A percentile compares a stretch with the other conserved stretches of the same genome.
Evolutionary conservation across 1,140 invertebrate genomes (phyloP).

Genomic region (Heliothis subflexa): DNA sequence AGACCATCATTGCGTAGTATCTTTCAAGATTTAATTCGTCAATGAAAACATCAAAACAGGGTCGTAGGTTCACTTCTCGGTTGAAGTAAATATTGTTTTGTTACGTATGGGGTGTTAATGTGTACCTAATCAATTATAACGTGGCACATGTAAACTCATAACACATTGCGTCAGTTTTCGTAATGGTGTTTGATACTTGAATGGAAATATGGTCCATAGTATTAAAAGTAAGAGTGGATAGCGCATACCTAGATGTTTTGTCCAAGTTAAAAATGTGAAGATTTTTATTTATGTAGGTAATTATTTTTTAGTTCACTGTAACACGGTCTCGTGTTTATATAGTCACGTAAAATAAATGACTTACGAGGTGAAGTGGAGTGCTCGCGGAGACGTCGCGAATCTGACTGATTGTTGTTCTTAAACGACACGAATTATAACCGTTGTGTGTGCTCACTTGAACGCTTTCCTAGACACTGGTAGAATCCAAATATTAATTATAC

Average conservation of each 20-base stretch:
- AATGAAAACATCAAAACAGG: too few species aligned
- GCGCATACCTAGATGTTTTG: too few species aligned
- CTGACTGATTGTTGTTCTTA: conserved; percentile 1
- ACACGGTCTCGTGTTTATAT: background rate
- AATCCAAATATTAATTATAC: background rate
- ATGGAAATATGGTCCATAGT: too few species aligned
- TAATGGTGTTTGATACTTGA: too few species aligned
- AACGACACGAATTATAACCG: conserved; percentile 30
- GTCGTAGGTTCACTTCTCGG: background rate
- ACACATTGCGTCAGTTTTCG: background rate
- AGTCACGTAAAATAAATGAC: conserved; percentile 5
- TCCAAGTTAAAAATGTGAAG: too few species aligned
- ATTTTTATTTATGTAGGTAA: too few species aligned
- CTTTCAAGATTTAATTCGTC: too few species aligned
- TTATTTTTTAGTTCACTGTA: background rate
- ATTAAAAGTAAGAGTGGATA: too few species aligned
- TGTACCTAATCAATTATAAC: background rate
- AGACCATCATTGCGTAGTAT: too few species aligned
- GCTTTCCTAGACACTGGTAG: background rate
- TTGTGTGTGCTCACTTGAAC: background rate
- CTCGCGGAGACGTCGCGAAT: conserved; percentile 14
- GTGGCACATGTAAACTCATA: background rate
- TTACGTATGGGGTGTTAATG: background rate
- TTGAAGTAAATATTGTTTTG: background rate
- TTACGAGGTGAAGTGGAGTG: background rate